Evolutionary conservation across 2,888 invertebrate genomes (phyloP), one percentile per base, ranked within the genome.

Genomic region (Cataglyphis cursor): DNA sequence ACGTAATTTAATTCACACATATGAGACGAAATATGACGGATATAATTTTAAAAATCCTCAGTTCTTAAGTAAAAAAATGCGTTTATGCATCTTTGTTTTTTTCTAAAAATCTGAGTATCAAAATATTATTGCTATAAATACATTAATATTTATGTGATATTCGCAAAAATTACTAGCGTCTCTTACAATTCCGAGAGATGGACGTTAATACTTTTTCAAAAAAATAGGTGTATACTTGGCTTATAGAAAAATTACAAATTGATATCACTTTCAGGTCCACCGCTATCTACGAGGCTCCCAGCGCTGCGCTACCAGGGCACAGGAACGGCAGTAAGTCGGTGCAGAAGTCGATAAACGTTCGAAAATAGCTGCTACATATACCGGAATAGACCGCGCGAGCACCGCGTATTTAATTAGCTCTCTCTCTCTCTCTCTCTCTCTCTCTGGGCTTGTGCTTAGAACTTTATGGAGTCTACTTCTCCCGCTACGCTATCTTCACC

Each of bases 331-430:
- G 80, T 72, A 78, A 83, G 70, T 68, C 72, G 76, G 66, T 83
- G 76, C 83, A 85, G 85, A 84, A 89, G 89, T 89, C 89, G 89
- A 89, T 88, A 89, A 86, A 86, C 85, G 85, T 84, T 88, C 86
- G 68, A 82, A 89, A 89, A 89, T 89, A 89, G 86, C 88, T 57
- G 64, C 68, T 68, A 64, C 81, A 81, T 80, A 82, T 73, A 81
- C 87, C 78, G 85, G 84, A 84, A 87, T 87, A 85, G 84, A 86
- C 35, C 78, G 57, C 48, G 68, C 75, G 64, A 83, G 82, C 81
- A 83, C 68, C 72, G 80, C 74, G 70, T 57, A 85, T 85, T 87
- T 89, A 87, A 89, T 89, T 89, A 85, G 84, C 84, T 73, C 66
- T 80, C 70, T 81, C 82, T 81, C 82, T 75, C 68, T 76, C 64